These are phyloP conservation scores for Labeo calbasu DNA, from an alignment of 2,797 vertebrate genomes.

Conservation along the genomic window DNA sequence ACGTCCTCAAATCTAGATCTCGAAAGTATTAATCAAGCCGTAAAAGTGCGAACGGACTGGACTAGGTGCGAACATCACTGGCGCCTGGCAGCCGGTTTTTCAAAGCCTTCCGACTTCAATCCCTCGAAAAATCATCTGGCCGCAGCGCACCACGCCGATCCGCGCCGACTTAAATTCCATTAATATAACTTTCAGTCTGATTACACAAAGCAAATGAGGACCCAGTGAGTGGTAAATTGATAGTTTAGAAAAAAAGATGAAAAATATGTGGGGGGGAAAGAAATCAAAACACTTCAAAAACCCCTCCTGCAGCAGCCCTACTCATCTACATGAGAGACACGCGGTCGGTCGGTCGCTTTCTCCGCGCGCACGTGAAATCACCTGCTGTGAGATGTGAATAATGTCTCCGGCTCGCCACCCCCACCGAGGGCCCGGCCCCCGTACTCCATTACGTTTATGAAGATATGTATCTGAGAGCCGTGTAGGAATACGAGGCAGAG, in stretches of 20 bases:
- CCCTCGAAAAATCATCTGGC: conserved; percentile 19
- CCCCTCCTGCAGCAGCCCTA: not conserved
- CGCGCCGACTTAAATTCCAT: conserved; percentile 15
- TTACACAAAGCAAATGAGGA: conserved; percentile 41
- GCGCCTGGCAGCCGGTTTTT: not conserved
- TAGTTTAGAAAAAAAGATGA: conserved; percentile 33
- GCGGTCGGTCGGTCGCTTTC: conserved; percentile 13
- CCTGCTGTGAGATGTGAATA: conserved; percentile 61
- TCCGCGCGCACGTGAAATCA: conserved; percentile 9
- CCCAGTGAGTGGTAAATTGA: conserved; percentile 41
- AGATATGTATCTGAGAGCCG: conserved; percentile 60
- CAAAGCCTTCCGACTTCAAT: conserved; percentile 24
- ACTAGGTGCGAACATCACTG: not conserved
- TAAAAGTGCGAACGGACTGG: not conserved
- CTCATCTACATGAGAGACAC: conserved; percentile 49
- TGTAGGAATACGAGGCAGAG: conserved; percentile 57
- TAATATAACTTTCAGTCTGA: conserved; percentile 42
- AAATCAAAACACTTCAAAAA: conserved; percentile 44
- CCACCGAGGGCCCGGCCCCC: conserved; percentile 49
- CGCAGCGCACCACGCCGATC: not conserved
- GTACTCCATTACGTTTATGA: conserved; percentile 61
- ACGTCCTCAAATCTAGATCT: not conserved
- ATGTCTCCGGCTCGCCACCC: conserved; percentile 56
- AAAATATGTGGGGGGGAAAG: conserved; percentile 12
- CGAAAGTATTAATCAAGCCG: not conserved